Conservation (phyloP, 2,797 vertebrate species). For the Labroides dimidiatus region DNA sequence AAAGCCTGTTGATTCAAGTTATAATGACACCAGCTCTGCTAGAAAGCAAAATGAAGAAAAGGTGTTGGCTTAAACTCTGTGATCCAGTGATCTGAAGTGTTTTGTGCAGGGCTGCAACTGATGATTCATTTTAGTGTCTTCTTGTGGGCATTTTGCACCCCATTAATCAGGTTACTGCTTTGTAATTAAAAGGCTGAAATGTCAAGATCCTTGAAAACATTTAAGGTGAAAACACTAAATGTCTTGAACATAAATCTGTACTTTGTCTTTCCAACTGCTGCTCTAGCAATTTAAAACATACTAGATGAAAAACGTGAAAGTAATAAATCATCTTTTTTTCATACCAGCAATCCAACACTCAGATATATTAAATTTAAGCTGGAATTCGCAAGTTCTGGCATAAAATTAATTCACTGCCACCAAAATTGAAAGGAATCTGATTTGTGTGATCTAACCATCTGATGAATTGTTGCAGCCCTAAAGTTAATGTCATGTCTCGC, state of each 20-base stretch:
- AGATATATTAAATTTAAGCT: neutral
- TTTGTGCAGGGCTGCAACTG: slow-evolving; percentile 6
- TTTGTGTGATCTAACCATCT: neutral
- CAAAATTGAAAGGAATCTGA: neutral
- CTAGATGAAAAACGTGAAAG: too few species aligned
- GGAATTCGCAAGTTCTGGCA: neutral
- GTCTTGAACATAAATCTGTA: neutral
- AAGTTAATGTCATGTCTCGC: neutral
- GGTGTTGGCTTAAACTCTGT: slow-evolving; percentile 1
- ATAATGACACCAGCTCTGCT: slow-evolving; percentile 21
- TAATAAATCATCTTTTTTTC: neutral
- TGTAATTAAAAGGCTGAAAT: neutral
- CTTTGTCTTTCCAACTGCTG: too few species aligned
- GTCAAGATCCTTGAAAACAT: neutral
- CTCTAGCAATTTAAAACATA: too few species aligned
- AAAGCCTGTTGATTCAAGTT: slow-evolving; percentile 28
- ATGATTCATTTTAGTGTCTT: neutral
- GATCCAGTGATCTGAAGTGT: slow-evolving; percentile 4
- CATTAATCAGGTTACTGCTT: neutral
- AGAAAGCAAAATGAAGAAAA: neutral
- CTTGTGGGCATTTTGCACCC: neutral
- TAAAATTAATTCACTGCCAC: neutral
- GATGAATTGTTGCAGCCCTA: slow-evolving; percentile 1
- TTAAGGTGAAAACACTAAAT: neutral
- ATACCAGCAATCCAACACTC: slow-evolving; percentile 27